Base-by-base conservation (phyloP, 2,888 invertebrate genomes). In the Drosophila testacea region DNA sequence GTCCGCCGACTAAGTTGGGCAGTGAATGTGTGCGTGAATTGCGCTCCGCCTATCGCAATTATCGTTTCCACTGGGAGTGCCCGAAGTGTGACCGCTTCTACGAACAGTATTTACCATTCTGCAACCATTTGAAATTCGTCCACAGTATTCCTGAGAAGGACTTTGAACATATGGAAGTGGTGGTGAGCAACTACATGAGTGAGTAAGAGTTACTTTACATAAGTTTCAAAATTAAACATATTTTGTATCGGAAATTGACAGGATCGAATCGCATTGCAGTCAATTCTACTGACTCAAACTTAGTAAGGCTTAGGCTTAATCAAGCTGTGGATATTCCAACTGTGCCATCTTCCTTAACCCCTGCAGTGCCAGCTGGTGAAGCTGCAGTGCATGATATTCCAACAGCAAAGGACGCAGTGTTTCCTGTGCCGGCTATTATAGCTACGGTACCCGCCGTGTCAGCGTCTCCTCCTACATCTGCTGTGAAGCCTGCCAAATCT, bases 21-120 rank as follows among this genome's bases (percentile, higher is more conserved):
- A 44, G 56, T 27, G 16, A 10, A 0, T 61, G 47, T 10, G 34
- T 79, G 2, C 68, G 69, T 1, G 60, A 77, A n/a, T 55, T 81
- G n/a, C 79, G 83, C 0, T 22, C 34, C 22, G 30, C 59, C 2
- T 56, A 86, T 69, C 74, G 81, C 0, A 42, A 61, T 2, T 74
- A 81, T 55, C 69, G 73, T 27, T 91, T 88, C 38, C 57, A 73
- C 32, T 91, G 89, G 89, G 69, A 78, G 10, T 91, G 91, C 50
- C 79, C 89, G 0, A 42, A 69, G 0, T 91, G 91, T 64, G 73
- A 75, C 4, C 75, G 75, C 4, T 73, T 68, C 22, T 90, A 81
- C 30, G 78, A 83, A 42, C 69, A 84, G 22, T 79, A 74, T 32
- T 55, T 60, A 3, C 65, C 78, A 4, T 83, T 90, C 22, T 68